These are phyloP conservation scores for Ascaphus truei DNA, from an alignment of 2,113 vertebrate genomes.

Conservation along the genomic window DNA sequence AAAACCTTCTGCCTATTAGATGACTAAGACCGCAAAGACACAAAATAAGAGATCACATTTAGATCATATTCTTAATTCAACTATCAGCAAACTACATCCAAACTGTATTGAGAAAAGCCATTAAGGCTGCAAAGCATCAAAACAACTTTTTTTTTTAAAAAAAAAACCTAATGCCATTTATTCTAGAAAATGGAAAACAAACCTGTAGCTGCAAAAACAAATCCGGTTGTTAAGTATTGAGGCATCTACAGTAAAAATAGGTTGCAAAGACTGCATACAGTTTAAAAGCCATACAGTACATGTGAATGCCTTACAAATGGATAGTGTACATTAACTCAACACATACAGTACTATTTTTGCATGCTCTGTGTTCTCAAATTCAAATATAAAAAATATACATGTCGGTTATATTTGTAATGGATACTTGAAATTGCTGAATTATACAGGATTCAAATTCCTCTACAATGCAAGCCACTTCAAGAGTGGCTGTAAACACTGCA, in stretches of 20 bases:
- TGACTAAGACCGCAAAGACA: too few species aligned
- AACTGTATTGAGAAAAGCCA: background rate
- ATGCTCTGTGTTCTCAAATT: too few species aligned
- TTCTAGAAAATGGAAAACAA: conserved; percentile 16
- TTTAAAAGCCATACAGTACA: conserved; percentile 8
- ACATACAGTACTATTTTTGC: too few species aligned
- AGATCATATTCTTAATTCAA: background rate
- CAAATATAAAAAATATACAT: too few species aligned
- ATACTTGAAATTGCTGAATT: too few species aligned
- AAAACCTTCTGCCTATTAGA: too few species aligned
- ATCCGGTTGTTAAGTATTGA: background rate
- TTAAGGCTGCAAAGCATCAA: background rate
- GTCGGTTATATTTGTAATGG: too few species aligned
- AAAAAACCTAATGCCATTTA: conserved; percentile 2
- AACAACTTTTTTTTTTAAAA: conserved; percentile 23
- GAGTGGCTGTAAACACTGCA: too few species aligned
- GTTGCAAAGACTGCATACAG: background rate
- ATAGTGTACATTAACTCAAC: too few species aligned
- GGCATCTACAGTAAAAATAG: conserved; percentile 22
- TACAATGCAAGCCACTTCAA: too few species aligned
- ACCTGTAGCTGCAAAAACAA: conserved; percentile 10
- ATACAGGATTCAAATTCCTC: too few species aligned
- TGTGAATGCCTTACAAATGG: too few species aligned
- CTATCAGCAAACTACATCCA: background rate
- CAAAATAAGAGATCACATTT: background rate